A percentile compares a stretch with the other conserved stretches of the same genome.
Conservation (phyloP, 2,888 invertebrate species). For the Ellobium chinense region DNA sequence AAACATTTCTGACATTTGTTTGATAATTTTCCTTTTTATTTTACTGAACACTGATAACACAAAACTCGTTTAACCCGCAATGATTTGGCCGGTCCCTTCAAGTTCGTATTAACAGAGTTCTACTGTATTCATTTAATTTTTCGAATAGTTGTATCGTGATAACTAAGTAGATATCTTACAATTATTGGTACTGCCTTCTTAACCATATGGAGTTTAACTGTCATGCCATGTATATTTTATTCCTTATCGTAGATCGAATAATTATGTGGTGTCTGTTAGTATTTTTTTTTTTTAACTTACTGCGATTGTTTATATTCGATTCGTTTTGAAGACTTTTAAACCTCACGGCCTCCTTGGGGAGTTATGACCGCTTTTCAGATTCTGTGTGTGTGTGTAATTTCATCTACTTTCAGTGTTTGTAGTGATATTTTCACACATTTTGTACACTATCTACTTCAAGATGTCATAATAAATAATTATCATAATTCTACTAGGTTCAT, state of each 20-base stretch:
- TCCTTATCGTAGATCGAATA: not conserved
- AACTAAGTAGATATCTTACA: not conserved
- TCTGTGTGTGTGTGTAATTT: not conserved
- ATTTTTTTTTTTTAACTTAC: constrained; percentile 1
- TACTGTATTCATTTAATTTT: not conserved
- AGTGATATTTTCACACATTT: constrained; percentile 36
- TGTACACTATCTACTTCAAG: constrained; percentile 24
- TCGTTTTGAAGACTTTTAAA: not conserved
- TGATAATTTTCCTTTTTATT: too few relatives aligned
- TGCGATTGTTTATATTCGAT: not conserved
- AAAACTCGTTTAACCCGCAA: too few relatives aligned
- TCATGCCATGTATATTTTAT: not conserved
- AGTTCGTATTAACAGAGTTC: too few relatives aligned
- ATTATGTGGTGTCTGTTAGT: not conserved
- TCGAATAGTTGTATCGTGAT: constrained; percentile 18
- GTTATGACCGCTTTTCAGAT: too few relatives aligned
- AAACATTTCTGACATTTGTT: too few relatives aligned
- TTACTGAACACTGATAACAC: too few relatives aligned
- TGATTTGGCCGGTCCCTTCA: too few relatives aligned
- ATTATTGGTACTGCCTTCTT: constrained; percentile 18
- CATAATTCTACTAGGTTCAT: too few relatives aligned
- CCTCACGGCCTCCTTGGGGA: not conserved
- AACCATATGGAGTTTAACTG: not conserved
- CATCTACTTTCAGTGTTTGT: constrained; percentile 21
- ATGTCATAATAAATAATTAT: constrained; percentile 34